Base-by-base conservation (phyloP, 2,888 invertebrate species). In the Oxyteleia sp. region DNA sequence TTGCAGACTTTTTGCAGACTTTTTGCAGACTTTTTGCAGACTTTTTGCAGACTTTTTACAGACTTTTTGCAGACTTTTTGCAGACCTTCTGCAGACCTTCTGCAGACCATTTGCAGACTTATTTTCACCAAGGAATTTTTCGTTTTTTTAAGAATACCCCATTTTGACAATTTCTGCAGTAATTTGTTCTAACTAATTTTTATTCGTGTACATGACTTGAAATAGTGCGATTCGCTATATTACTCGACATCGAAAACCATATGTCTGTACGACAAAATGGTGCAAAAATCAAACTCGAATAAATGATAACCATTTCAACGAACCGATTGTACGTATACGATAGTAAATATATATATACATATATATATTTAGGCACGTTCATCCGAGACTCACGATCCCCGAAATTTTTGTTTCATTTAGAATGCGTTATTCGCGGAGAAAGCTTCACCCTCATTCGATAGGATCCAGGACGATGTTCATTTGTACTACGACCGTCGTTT, bases 161-260 rank as follows among this genome's bases (percentile, higher is more conserved):
- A n/a, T n/a, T n/a, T n/a, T n/a, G n/a, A n/a, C n/a, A n/a, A n/a
- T n/a, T n/a, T n/a, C n/a, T n/a, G n/a, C n/a, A n/a, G n/a, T n/a
- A n/a, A n/a, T n/a, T n/a, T n/a, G n/a, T n/a, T n/a, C n/a, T n/a
- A n/a, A n/a, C n/a, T n/a, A n/a, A n/a, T n/a, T n/a, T n/a, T n/a
- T n/a, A n/a, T n/a, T n/a, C n/a, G n/a, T n/a, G n/a, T 32, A 32
- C 74, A 74, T 80, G 57, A 68, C 80, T 80, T 80, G 80, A 80
- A 80, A 80, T 80, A 80, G 80, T 66, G 47, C 49, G 29, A 20
- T n/a, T 1, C 26, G 5, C 15, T 59, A 79, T 29, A 64, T 78
- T 78, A 63, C 53, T 78, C 61, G 61, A 51, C 64, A 57, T 20
- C 38, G 13, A 78, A 45, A 63, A n/a, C 61, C 18, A 64, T 79